Conservation (phyloP, 2,888 invertebrate species). For the Pedicia rivosa region DNA sequence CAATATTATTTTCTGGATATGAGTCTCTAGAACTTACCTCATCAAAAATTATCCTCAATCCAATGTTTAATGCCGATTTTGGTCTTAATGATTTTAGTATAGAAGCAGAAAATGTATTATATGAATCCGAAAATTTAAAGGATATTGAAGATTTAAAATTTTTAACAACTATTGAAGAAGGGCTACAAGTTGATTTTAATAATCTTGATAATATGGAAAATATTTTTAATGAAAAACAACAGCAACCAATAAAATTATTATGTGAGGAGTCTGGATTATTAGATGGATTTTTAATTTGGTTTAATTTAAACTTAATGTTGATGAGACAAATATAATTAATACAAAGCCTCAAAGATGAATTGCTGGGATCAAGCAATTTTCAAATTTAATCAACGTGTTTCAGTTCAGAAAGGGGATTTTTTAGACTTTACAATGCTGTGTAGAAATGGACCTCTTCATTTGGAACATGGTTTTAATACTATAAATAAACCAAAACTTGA, state of each 20-base stretch:
- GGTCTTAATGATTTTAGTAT: constrained; percentile 23
- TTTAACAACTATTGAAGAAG: constrained; percentile 38
- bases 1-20: constrained; percentile 45
- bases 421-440: constrained; percentile 28
- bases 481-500: too few species aligned
- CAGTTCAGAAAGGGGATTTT: constrained; percentile 21
- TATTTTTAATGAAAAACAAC: constrained; percentile 21
- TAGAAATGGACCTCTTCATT: constrained; percentile 28
- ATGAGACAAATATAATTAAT: constrained; percentile 49
- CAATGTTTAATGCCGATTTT: constrained; percentile 11
- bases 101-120: constrained; percentile 53
- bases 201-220: constrained; percentile 33
- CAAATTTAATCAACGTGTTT: constrained; percentile 34
- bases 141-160: constrained; percentile 36
- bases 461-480: constrained; percentile 19
- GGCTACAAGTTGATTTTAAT: constrained; percentile 47
- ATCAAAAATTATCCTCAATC: constrained; percentile 25
- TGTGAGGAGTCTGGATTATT: constrained; percentile 37
- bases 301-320: constrained; percentile 52
- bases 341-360: constrained; percentile 30
- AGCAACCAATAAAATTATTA: constrained; percentile 25
- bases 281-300: constrained; percentile 56
- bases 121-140: constrained; percentile 9
- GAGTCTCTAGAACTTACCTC: constrained; percentile 36
- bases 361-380: constrained; percentile 73